Evolutionary conservation across 2,888 invertebrate species (phyloP).

Genomic region (Glaucopsyche alexis): DNA sequence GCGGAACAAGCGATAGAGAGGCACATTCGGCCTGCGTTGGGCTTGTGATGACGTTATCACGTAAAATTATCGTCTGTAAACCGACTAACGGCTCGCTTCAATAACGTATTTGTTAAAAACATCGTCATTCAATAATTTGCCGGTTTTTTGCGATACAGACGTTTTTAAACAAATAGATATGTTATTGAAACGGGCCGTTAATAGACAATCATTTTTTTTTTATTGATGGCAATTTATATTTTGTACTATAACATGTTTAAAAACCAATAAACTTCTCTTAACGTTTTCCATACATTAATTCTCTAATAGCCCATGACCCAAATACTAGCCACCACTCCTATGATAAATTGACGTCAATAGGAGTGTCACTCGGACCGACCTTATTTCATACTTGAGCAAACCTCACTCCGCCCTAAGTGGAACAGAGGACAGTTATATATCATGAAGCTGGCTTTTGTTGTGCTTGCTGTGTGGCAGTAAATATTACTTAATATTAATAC

Average conservation of each 20-base stretch:
- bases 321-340: not conserved
- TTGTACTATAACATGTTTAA: not conserved
- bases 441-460: not conserved
- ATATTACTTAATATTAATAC: not conserved
- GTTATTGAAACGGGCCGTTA: no score
- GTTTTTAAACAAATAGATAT: no score
- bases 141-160: no score
- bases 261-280: not conserved
- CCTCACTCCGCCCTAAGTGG: not conserved
- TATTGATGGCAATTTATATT: not conserved
- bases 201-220: no score
- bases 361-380: constrained; percentile 21
- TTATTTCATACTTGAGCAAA: constrained; percentile 17
- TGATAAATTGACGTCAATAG: constrained; percentile 27
- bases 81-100: no score
- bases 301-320: constrained; percentile 1
- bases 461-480: not conserved
- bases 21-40: no score
- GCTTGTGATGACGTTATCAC: no score
- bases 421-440: not conserved
- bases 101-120: no score
- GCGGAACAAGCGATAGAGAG: no score
- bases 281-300: not conserved
- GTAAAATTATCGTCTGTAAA: no score
- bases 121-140: no score